A percentile compares a stretch with the other conserved stretches of the same genome.
phyloP scores from a whole-genome alignment of 1,140 invertebrate species.

The Fopius arisanus region DNA sequence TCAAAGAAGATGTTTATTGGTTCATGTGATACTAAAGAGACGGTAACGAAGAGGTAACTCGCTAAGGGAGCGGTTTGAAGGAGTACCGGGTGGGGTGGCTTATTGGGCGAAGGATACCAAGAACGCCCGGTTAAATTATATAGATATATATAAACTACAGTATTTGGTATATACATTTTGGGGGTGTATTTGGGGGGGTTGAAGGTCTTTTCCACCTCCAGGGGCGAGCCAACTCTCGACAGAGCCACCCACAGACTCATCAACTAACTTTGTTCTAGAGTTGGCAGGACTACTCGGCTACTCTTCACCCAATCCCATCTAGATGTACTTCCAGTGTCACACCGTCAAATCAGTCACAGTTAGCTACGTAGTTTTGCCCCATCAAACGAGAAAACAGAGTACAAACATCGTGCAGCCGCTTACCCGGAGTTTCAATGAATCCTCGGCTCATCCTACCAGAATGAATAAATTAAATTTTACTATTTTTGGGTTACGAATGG shows the following conservation, averaged over 20 bases:
- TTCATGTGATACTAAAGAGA: slow-evolving; percentile 67
- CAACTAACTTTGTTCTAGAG: slow-evolving; percentile 62
- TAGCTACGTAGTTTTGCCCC: slow-evolving; percentile 56
- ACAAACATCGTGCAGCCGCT: slow-evolving; percentile 50
- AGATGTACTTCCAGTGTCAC: slow-evolving; percentile 39
- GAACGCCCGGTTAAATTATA: slow-evolving; percentile 41
- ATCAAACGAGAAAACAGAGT: slow-evolving; percentile 57
- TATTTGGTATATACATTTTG: slow-evolving; percentile 9
- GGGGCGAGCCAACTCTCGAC: background rate
- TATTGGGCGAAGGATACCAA: slow-evolving; percentile 30
- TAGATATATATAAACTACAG: slow-evolving; percentile 36
- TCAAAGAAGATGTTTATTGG: slow-evolving; percentile 68
- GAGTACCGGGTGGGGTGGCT: slow-evolving; percentile 36
- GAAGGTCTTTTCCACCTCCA: slow-evolving; percentile 14
- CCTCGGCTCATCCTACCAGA: too few relatives aligned
- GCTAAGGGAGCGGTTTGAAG: slow-evolving; percentile 55
- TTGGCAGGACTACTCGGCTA: slow-evolving; percentile 51
- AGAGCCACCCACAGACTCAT: slow-evolving; percentile 57
- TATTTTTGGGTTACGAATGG: too few relatives aligned
- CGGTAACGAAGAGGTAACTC: slow-evolving; percentile 65
- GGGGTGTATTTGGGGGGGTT: background rate
- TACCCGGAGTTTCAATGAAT: slow-evolving; percentile 18
- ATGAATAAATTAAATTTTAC: too few relatives aligned
- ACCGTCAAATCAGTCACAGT: slow-evolving; percentile 59
- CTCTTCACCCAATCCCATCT: slow-evolving; percentile 14